Evolutionary conservation across 2,113 vertebrate species (phyloP), one percentile per base, ranked within the genome.

Genomic region (Apus apus): DNA sequence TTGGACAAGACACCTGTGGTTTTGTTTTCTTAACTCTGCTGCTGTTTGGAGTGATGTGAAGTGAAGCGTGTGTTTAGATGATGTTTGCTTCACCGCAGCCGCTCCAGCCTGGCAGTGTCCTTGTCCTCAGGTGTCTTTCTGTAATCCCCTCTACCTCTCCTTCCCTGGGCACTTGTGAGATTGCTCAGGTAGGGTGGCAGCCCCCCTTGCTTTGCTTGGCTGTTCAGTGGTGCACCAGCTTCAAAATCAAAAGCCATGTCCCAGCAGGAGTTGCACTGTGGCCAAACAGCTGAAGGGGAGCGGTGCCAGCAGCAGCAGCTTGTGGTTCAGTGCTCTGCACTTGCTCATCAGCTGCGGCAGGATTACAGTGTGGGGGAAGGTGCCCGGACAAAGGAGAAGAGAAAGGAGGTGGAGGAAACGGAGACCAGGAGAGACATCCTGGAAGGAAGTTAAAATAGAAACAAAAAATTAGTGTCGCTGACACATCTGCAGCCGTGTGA

Each of bases 261-360:
- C 78, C 64, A 71, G 30, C 76, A 36, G 90, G 88, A 90, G 1
- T 68, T 67, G 83, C 4, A 5, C 66, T 77, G 7, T n/a, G 0
- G 62, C 86, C 91, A 87, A 91, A 61, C 94, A 96, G 96, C 96
- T 94, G 96, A 94, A 50, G 6, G 34, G 93, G 83, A 95, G 92
- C 3, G 0, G 27, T 87, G 92, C 96, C 95, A 96, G 95, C 76
- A 30, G 84, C 74, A 92, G 87, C 94, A 93, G 96, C 89, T 68
- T 43, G 86, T 70, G 30, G 66, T 74, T 95, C 68, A 93, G 50
- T 87, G 91, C 89, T 30, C 51, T 66, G 38, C 56, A 85, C 38
- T 87, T 73, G 93, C 82, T 77, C 15, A 1, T 68, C 13, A 88
- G 87, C 85, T 84, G 72, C 82, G 64, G 36, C 32, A 89, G 87